Conservation (phyloP, 2,113 vertebrate species). For the Poeciliopsis prolifica region DNA sequence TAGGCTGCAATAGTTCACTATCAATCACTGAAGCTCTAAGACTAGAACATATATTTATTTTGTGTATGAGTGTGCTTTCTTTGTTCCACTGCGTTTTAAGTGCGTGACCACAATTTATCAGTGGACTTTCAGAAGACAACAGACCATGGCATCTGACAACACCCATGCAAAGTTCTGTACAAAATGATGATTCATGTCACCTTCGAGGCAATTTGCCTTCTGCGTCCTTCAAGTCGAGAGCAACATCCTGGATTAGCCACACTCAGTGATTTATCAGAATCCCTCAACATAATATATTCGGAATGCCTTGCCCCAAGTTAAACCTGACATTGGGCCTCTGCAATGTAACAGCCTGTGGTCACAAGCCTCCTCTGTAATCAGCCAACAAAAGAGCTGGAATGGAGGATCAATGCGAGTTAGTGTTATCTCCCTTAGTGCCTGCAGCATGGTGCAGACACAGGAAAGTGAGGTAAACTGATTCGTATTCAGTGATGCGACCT, state of each 20-base stretch:
- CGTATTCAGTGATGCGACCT: conserved; percentile 30
- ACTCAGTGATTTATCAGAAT: conserved; percentile 44
- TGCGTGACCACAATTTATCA: conserved; percentile 5
- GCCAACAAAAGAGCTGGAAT: conserved; percentile 61
- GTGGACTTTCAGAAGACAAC: conserved; percentile 10
- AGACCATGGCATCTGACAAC: conserved; percentile 26
- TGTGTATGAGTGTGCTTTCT: background rate
- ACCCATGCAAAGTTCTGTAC: conserved; percentile 26
- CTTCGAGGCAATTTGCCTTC: conserved; percentile 35
- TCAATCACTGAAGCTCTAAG: background rate
- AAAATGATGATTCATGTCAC: conserved; percentile 37
- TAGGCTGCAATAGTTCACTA: background rate
- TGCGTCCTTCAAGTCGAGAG: conserved; percentile 43
- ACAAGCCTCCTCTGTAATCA: conserved; percentile 52
- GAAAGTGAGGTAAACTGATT: conserved; percentile 48
- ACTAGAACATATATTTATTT: background rate
- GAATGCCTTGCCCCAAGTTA: conserved; percentile 52
- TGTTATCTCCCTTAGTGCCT: conserved; percentile 61
- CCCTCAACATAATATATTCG: conserved; percentile 36
- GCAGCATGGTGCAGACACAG: conserved; percentile 35
- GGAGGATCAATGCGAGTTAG: conserved; percentile 68
- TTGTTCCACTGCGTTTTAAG: background rate
- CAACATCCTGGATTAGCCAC: conserved; percentile 43
- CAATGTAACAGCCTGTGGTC: conserved; percentile 46
- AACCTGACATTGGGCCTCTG: conserved; percentile 62